phyloP scores from a whole-genome alignment of 2,113 vertebrate species.

The Tragelaphus imberbis region DNA sequence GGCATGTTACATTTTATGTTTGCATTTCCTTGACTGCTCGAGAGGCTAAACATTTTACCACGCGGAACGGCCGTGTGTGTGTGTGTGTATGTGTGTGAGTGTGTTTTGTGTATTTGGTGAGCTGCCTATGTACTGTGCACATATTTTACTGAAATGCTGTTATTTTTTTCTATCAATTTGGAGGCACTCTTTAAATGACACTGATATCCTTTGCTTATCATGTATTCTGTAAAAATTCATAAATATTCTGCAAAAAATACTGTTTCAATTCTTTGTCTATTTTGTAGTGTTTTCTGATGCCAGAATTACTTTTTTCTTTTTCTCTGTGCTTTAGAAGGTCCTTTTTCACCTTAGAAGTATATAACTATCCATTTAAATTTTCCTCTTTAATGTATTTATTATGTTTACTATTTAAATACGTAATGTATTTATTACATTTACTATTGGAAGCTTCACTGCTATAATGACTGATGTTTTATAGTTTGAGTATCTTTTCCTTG shows the following conservation, averaged over 20 bases:
- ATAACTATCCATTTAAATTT: neutral
- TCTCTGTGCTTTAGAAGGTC: neutral
- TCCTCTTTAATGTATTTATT: neutral
- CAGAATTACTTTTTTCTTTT: neutral
- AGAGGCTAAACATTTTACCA: neutral
- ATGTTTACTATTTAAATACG: neutral
- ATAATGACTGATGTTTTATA: neutral
- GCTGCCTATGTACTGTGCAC: neutral
- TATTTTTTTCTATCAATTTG: neutral
- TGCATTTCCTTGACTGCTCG: neutral
- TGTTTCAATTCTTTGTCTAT: neutral
- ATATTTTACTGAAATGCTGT: neutral
- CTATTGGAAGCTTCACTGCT: neutral
- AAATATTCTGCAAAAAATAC: neutral
- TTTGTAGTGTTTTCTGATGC: neutral
- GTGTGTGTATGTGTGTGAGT: neutral
- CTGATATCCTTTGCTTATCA: neutral
- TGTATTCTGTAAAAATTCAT: neutral
- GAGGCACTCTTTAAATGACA: neutral
- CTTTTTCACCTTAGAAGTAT: neutral
- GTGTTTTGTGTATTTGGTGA: neutral
- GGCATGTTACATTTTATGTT: neutral
- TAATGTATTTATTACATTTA: neutral
- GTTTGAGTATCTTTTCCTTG: neutral
- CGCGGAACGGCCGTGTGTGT: accelerated